Base-by-base conservation (phyloP, 2,797 vertebrate species). In the Chlorospingus semifuscus region DNA sequence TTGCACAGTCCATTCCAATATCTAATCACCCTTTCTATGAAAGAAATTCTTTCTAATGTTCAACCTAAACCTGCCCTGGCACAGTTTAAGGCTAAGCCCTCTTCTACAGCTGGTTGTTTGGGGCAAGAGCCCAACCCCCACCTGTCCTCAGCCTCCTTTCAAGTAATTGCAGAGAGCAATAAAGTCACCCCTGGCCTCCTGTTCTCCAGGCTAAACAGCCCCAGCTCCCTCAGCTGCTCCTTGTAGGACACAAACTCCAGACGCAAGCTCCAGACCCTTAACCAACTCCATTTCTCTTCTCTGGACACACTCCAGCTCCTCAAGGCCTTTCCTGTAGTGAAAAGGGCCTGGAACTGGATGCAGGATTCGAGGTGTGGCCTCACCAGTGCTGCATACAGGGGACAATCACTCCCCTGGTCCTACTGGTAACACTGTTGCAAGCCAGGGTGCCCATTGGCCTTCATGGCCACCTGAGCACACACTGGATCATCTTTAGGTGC, bases 281-380 rank as follows among this genome's bases (percentile, higher is more conserved):
- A 36, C 26, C 36, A 59, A 1, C 15, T 44, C 29, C 6, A 9
- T 29, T 59, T 24, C 6, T 20, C 15, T 22, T 59, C 61, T 27
- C 27, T 50, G 44, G 27, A 13, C 27, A 10, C 0, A 0, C 18
- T 37, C 9, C n/a, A 68, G 23, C n/a, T 10, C 12, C 23, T 68
- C 44, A 49, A 1, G 49, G 24, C 4, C 27, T 10, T 84, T 66
- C 37, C 7, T 24, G 8, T 20, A 29, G 8, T 68, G 71, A 59
- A n/a, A 59, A 29, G 27, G 15, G 8, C n/a, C 46, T 4, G 7
- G 12, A 36, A 50, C 18, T 37, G 29, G n/a, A 44, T 20, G 21
- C 27, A 50, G 15, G 4, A 9, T 12, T 44, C 0, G 0, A 66
- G 22, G 12, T 44, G 7, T 10, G 8, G 10, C 10, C 37, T 37